phyloP scores from a whole-genome alignment of 1,140 invertebrate species.

The Drosophila tani region DNA sequence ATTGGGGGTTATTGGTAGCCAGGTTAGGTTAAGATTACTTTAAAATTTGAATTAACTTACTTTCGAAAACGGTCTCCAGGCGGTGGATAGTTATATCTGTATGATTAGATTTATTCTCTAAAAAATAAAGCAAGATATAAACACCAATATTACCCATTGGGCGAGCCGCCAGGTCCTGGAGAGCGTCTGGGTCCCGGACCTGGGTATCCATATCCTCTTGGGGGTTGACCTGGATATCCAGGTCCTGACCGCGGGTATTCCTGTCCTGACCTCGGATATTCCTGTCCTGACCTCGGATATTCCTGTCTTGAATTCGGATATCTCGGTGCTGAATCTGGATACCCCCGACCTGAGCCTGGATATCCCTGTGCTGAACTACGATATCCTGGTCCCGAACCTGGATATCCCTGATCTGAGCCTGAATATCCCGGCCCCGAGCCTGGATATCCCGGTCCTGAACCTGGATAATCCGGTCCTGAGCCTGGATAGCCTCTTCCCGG shows the following conservation, averaged over 20 bases:
- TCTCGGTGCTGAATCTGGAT: not conserved
- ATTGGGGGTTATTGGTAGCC: not conserved
- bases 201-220: not conserved
- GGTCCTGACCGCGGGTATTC: too few species aligned
- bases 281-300: not conserved
- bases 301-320: not conserved
- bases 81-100: constrained; percentile 15
- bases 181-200: not conserved
- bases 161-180: not conserved
- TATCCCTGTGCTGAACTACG: not conserved
- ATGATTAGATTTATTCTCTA: not conserved
- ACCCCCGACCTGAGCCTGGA: not conserved
- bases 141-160: not conserved
- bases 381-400: not conserved
- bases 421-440: not conserved
- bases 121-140: not conserved
- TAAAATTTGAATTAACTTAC: constrained; percentile 11
- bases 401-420: not conserved
- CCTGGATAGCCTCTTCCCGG: not conserved
- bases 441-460: not conserved
- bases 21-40: not conserved
- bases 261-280: too few species aligned
- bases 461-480: not conserved
- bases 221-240: too few species aligned
- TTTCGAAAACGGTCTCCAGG: not conserved